Base-by-base conservation (phyloP, 2,888 invertebrate species). In the Brachypterus glaber region DNA sequence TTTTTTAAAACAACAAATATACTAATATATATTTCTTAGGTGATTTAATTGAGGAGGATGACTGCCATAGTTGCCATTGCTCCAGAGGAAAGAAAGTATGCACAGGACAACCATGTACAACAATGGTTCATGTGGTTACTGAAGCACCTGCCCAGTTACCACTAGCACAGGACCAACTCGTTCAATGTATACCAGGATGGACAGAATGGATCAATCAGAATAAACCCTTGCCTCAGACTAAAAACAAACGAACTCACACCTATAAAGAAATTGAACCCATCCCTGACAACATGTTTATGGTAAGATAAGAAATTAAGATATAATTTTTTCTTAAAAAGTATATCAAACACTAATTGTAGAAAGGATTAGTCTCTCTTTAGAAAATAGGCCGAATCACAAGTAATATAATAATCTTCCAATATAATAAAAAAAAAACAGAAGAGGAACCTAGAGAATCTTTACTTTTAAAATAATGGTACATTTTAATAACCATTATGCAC, bases 21-120 rank as follows among this genome's bases (percentile, higher is more conserved):
- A 11, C 12, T 27, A 86, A 27, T 11, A 11, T 9, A 9, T 27
- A 27, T 9, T 4, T 27, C 12, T 9, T 27, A 27, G 27, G 89
- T 1, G 88, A 88, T 54, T 58, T 80, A 14, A 72, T 87, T 0
- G 75, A 76, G 42, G 75, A 79, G 42, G 87, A 89, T 57, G 74
- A 72, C 1, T 91, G 91, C 57, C 84, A 88, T 51, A 79, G 79
- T 0, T 92, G 91, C 53, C 72, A 73, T 33, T 87, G 87, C 47
- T 82, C 82, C 0, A 74, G 79, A 53, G 76, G 77, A 9, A 72
- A 77, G 45, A 73, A 74, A 51, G 68, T 77, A 1, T 87, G 87
- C 54, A 77, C 74, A 35, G 86, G 86, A 8, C 72, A 73, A 37
- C 82, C 84, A 1, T 87, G 87, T 50, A 51, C 62, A 2, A 65